phyloP scores from a whole-genome alignment of 2,113 vertebrate species.

The Python bivittatus region DNA sequence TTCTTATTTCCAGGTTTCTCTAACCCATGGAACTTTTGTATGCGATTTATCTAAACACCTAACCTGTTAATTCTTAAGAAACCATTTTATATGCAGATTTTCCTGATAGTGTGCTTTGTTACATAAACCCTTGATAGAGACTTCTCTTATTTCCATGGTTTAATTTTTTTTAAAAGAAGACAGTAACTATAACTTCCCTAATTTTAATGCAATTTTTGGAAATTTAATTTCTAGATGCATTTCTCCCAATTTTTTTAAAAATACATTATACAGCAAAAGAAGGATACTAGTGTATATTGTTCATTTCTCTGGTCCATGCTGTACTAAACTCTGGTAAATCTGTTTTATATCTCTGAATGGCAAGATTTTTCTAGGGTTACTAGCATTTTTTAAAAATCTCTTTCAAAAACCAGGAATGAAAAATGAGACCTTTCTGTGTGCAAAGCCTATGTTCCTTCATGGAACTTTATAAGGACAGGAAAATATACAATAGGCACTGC shows the following conservation, averaged over 20 bases:
- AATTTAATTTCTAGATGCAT: background rate
- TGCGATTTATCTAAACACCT: background rate
- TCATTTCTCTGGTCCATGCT: background rate
- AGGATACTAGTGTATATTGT: background rate
- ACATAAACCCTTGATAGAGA: background rate
- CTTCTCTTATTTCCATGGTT: background rate
- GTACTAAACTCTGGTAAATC: background rate
- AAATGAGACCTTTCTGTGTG: background rate
- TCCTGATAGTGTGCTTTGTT: background rate
- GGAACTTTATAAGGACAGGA: background rate
- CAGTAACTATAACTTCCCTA: background rate
- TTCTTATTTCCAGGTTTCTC: background rate
- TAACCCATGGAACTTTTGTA: background rate
- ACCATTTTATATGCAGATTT: background rate
- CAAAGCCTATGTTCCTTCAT: background rate
- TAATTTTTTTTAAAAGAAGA: background rate
- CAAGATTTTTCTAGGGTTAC: background rate
- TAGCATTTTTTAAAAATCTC: background rate
- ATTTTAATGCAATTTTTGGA: background rate
- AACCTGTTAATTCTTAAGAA: background rate
- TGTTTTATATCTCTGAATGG: background rate
- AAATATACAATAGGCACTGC: background rate
- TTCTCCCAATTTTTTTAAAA: background rate
- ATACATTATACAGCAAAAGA: background rate
- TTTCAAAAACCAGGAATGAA: background rate